Percentiles rank a stretch among this genome's conserved stretches.
Evolutionary conservation across 2,113 vertebrate genomes (phyloP).

Genomic region (Colaptes auratus): DNA sequence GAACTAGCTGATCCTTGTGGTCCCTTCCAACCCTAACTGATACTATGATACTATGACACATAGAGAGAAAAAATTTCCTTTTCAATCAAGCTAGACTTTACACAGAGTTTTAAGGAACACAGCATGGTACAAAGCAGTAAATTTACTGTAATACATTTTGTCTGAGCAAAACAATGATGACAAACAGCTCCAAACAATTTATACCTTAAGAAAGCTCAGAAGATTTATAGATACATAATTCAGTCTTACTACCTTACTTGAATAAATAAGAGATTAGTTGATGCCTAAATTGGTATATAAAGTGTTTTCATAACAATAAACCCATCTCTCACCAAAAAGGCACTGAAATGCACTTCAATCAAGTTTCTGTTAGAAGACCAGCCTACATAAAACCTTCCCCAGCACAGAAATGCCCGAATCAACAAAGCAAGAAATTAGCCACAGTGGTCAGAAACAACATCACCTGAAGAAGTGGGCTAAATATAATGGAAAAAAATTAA

Average conservation of each 20-base stretch:
- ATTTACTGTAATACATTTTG: background rate
- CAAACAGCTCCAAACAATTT: conserved; percentile 27
- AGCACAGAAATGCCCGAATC: background rate
- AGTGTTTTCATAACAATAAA: background rate
- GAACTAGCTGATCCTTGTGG: no score
- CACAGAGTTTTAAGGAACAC: background rate
- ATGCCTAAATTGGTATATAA: background rate
- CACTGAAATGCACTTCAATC: background rate
- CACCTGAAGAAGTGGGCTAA: background rate
- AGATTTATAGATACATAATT: conserved; percentile 28
- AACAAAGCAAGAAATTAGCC: background rate
- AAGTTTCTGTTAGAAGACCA: background rate
- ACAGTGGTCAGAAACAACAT: background rate
- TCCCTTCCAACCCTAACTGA: no score
- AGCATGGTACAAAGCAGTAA: background rate
- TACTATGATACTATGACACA: no score
- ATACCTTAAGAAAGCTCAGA: background rate
- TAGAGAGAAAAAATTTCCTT: background rate
- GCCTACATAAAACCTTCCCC: background rate
- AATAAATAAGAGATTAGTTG: conserved; percentile 27
- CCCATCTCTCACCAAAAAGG: background rate
- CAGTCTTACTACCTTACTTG: background rate
- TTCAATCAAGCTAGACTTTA: background rate
- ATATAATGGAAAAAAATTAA: background rate
- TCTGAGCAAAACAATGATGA: conserved; percentile 15